Evolutionary conservation across 2,888 invertebrate species (phyloP).

Genomic region (Megalurothrips usitatus): DNA sequence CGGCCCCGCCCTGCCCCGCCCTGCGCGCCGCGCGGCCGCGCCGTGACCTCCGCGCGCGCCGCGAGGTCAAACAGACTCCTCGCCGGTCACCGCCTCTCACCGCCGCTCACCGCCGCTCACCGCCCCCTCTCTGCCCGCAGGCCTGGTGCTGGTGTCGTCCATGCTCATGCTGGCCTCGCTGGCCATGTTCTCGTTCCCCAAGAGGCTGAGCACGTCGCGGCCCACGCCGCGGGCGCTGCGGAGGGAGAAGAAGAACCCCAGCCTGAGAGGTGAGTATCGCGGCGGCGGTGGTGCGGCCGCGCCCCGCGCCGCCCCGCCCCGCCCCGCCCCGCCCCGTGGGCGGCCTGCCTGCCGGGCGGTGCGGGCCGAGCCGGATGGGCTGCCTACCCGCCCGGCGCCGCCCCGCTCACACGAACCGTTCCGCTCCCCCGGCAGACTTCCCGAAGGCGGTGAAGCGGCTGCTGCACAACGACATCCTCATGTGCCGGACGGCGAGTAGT

Average conservation of each 20-base stretch:
- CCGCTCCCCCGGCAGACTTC: slow-evolving; percentile 59
- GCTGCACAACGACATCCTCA: slow-evolving; percentile 81
- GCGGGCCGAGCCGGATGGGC: neutral
- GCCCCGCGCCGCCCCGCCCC: neutral
- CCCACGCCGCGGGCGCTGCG: slow-evolving; percentile 30
- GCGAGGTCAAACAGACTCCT: too few species aligned
- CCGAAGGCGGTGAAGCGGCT: slow-evolving; percentile 73
- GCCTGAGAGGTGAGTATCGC: slow-evolving; percentile 43
- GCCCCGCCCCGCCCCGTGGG: neutral
- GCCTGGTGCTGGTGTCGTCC: slow-evolving; percentile 77
- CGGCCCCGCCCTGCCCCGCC: too few species aligned
- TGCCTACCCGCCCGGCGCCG: neutral
- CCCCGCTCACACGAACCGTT: neutral
- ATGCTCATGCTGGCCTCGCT: slow-evolving; percentile 76
- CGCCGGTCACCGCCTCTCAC: too few species aligned
- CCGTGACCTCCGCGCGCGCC: too few species aligned
- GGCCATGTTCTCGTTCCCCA: slow-evolving; percentile 89
- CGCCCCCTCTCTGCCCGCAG: slow-evolving; percentile 47
- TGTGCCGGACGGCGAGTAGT: slow-evolving; percentile 86
- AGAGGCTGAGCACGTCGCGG: slow-evolving; percentile 53
- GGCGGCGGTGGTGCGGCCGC: neutral
- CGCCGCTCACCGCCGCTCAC: too few species aligned
- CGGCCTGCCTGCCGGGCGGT: neutral
- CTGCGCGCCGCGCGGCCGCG: too few species aligned
- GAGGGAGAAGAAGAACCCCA: slow-evolving; percentile 46